These are phyloP conservation scores for Mus caroli DNA, from an alignment of 2,797 vertebrate species.

Conservation along the genomic window DNA sequence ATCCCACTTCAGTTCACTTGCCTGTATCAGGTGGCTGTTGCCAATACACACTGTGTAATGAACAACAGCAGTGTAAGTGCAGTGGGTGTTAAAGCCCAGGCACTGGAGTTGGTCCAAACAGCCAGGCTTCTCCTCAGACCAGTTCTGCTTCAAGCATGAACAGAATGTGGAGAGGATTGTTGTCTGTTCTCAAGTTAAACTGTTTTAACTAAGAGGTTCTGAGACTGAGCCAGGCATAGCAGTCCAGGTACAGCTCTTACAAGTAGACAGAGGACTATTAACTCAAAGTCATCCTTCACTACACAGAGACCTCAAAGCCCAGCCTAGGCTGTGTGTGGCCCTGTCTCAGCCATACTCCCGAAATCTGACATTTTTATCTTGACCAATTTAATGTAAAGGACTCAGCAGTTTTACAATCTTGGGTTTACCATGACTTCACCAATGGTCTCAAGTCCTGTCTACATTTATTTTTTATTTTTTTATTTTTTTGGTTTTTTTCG, in stretches of 20 bases:
- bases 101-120: neutral
- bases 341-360: neutral
- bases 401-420: neutral
- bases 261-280: neutral
- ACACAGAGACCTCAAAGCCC: neutral
- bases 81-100: accelerated
- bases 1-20: neutral
- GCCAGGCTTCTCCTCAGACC: neutral
- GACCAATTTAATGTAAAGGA: neutral
- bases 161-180: neutral
- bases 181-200: neutral
- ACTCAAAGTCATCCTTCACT: neutral
- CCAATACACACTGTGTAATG: neutral
- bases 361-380: neutral
- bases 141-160: neutral
- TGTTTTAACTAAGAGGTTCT: neutral
- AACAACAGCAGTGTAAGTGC: accelerated
- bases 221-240: neutral
- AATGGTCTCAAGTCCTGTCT: neutral
- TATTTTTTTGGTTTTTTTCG: too few species aligned
- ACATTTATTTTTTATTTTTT: too few species aligned
- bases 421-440: neutral
- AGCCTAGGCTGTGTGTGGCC: neutral
- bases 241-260: neutral
- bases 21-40: neutral